Evolutionary conservation across 2,113 vertebrate species (phyloP), one percentile per base, ranked within the genome.

Genomic region (Mirza zaza): DNA sequence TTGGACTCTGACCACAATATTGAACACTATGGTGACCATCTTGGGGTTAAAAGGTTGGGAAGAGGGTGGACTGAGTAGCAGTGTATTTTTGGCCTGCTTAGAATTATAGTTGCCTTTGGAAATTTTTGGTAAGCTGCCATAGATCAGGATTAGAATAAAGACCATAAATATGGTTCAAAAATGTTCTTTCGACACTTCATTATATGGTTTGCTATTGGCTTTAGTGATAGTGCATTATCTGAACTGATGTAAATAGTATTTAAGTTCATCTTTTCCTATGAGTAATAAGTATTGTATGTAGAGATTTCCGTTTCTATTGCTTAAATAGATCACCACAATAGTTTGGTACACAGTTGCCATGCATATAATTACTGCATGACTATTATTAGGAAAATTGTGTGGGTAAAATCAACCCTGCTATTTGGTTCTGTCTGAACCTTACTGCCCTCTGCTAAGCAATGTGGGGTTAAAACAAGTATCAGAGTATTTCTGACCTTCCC

Each of bases 331-430:
- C 95, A 80, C 95, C 70, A 68, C 68, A 32, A 71, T 92, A 57
- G 42, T 92, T 95, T 96, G 52, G 48, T 94, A 97, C 90, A 61
- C 86, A 95, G 89, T 88, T 97, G 67, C 84, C 77, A 17, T 94
- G 61, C 45, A 93, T 83, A 34, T 98, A 98, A 98, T 98, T 98
- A 97, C 95, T 84, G 63, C 84, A 39, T 97, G 80, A 83, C 85
- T 98, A 95, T 97, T 98, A 97, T 96, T 93, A 97, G 96, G 94
- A 95, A 88, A 93, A 95, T 75, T 75, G 42, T 97, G 96, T 32
- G 92, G 97, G 77, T 77, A 61, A 98, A 94, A 98, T 97, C 97
- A 97, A 88, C 97, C 90, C 86, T 98, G 70, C 95, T 96, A 34
- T 95, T 94, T 95, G 91, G 87, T 0, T 0, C 39, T 95, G 87